phyloP scores from a whole-genome alignment of 2,113 vertebrate genomes.

The Hyaena hyaena region DNA sequence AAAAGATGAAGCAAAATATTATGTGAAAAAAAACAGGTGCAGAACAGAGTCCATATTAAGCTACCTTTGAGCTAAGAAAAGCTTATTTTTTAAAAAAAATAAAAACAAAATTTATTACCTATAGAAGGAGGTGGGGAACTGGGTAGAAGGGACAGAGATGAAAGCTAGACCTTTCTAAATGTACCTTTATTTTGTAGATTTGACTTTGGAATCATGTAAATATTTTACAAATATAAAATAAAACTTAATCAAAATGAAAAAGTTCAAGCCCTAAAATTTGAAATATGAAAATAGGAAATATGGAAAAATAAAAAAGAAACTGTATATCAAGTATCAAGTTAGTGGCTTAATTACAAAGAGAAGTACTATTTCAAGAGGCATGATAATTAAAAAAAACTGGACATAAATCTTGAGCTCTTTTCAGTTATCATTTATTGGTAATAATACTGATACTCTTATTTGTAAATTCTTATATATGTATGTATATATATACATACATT shows the following conservation, averaged over 20 bases:
- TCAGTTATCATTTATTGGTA: conserved; percentile 5
- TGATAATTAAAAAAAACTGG: conserved; percentile 33
- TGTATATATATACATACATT: not conserved
- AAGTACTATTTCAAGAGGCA: conserved; percentile 23
- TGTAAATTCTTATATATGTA: not conserved
- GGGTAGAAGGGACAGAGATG: not conserved
- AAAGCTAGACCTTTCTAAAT: not conserved
- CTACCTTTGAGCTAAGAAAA: not conserved
- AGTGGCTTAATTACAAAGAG: conserved; percentile 19
- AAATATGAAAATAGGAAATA: not conserved
- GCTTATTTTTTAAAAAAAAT: not conserved
- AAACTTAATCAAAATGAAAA: conserved; percentile 78
- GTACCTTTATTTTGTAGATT: conserved; percentile 5
- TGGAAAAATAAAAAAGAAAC: not conserved
- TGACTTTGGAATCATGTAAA: conserved; percentile 9
- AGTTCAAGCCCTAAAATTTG: not conserved
- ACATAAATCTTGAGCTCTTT: conserved; percentile 51
- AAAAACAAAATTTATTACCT: not conserved
- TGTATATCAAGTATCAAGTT: conserved; percentile 12
- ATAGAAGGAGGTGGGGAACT: not conserved
- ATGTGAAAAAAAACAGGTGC: not conserved
- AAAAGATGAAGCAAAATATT: not conserved
- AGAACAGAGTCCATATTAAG: not conserved
- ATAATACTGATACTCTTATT: not conserved
- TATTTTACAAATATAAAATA: conserved; percentile 8